phyloP scores from a whole-genome alignment of 2,113 vertebrate genomes.

The Channa maculata region DNA sequence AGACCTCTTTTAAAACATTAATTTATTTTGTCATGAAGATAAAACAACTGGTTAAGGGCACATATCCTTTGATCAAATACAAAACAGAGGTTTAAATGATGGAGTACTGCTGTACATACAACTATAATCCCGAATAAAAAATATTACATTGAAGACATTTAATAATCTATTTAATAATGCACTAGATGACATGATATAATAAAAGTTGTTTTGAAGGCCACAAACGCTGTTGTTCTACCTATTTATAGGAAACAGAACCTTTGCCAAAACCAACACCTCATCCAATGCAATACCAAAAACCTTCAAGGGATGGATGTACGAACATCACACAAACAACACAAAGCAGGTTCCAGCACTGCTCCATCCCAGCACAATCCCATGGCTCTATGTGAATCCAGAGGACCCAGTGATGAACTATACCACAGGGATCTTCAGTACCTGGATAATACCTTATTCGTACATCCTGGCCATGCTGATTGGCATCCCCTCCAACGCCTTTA shows the following conservation, averaged over 20 bases:
- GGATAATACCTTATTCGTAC: slow-evolving; percentile 85
- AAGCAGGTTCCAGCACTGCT: neutral
- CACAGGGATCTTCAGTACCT: slow-evolving; percentile 85
- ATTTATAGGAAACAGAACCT: slow-evolving; percentile 57
- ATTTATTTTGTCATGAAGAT: too few species aligned
- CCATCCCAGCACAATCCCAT: slow-evolving; percentile 34
- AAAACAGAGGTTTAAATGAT: too few species aligned
- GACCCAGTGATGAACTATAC: slow-evolving; percentile 73
- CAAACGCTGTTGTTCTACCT: slow-evolving; percentile 5
- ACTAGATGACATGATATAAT: neutral
- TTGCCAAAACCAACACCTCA: neutral
- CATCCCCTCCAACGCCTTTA: slow-evolving; percentile 86
- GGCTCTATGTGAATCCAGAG: slow-evolving; percentile 48
- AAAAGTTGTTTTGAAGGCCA: neutral
- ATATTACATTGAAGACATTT: too few species aligned
- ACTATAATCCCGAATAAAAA: too few species aligned
- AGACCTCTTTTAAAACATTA: too few species aligned
- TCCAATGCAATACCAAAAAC: slow-evolving; percentile 61
- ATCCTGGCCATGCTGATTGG: slow-evolving; percentile 86
- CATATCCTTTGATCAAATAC: too few species aligned
- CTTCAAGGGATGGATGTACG: slow-evolving; percentile 24
- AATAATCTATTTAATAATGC: too few species aligned
- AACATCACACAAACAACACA: slow-evolving; percentile 19
- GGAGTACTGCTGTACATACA: too few species aligned
- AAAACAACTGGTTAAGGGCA: too few species aligned